phyloP scores from a whole-genome alignment of 2,888 invertebrate species.

The Xestobium rufovillosum region DNA sequence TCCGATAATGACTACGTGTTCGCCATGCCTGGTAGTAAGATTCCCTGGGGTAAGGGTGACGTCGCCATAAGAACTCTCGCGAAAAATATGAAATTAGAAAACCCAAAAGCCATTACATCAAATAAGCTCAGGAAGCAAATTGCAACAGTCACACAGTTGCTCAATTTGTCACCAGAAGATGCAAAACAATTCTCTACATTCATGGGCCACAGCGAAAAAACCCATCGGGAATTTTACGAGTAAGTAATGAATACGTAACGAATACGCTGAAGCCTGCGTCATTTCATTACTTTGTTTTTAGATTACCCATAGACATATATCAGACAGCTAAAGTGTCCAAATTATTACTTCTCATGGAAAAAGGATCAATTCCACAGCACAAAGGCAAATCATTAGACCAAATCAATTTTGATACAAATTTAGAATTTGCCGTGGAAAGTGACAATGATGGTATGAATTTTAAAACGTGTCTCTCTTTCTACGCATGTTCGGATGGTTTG shows the following conservation, averaged over 20 bases:
- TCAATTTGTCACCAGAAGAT: slow-evolving; percentile 20
- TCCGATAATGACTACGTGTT: slow-evolving; percentile 17
- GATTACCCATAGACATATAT: slow-evolving; percentile 25
- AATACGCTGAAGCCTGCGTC: too few species aligned
- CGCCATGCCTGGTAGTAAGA: slow-evolving; percentile 10
- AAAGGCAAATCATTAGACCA: slow-evolving; percentile 17
- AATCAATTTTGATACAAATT: slow-evolving; percentile 16
- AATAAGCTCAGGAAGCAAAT: slow-evolving; percentile 28
- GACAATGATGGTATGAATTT: slow-evolving; percentile 8
- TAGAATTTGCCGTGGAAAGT: slow-evolving; percentile 14
- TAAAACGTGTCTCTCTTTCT: too few species aligned
- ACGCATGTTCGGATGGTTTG: too few species aligned
- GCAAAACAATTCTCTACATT: slow-evolving; percentile 14
- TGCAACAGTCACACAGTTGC: slow-evolving; percentile 26
- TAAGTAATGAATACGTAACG: slow-evolving; percentile 8
- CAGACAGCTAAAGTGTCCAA: slow-evolving; percentile 27
- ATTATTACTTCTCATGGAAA: slow-evolving; percentile 24
- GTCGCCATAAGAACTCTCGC: slow-evolving; percentile 13
- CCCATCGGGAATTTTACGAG: slow-evolving; percentile 21
- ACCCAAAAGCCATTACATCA: slow-evolving; percentile 23
- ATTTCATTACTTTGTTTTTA: slow-evolving; percentile 9
- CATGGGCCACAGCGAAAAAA: slow-evolving; percentile 17
- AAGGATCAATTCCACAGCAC: slow-evolving; percentile 20
- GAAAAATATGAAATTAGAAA: slow-evolving; percentile 19
- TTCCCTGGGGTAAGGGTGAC: slow-evolving; percentile 18